Conservation (phyloP, 2,797 vertebrate species). For the Taeniopygia guttata region DNA sequence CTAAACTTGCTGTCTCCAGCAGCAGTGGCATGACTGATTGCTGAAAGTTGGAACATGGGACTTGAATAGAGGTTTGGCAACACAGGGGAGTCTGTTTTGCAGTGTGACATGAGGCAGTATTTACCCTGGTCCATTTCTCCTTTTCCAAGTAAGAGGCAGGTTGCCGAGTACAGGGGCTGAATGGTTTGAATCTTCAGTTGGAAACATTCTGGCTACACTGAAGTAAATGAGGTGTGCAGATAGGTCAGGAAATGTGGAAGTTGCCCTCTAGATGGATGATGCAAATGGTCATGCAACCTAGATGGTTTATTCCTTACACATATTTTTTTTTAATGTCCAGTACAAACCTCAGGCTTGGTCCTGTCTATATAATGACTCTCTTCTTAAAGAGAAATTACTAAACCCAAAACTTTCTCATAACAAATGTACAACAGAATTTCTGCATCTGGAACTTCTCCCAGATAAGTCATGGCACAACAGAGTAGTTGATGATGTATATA, state of each 20-base stretch:
- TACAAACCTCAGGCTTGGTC: not conserved
- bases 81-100: slow-evolving; percentile 7
- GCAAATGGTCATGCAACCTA: not conserved
- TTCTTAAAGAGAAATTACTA: not conserved
- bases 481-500: not conserved
- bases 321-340: not conserved
- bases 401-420: not conserved
- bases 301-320: not conserved
- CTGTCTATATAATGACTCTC: not conserved
- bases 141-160: slow-evolving; percentile 29
- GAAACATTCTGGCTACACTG: not conserved
- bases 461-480: not conserved
- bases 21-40: slow-evolving; percentile 19
- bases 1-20: slow-evolving; percentile 1
- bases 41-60: not conserved
- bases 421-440: not conserved
- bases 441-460: not conserved
- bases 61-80: slow-evolving; percentile 46
- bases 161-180: slow-evolving; percentile 29
- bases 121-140: slow-evolving; percentile 44
- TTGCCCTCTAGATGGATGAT: not conserved
- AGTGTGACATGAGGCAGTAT: slow-evolving; percentile 39
- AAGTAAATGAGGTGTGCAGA: not conserved
- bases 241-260: not conserved
- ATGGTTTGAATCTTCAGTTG: slow-evolving; percentile 17